phyloP scores from a whole-genome alignment of 1,140 invertebrate species.

The Alviniconcha marisindica region DNA sequence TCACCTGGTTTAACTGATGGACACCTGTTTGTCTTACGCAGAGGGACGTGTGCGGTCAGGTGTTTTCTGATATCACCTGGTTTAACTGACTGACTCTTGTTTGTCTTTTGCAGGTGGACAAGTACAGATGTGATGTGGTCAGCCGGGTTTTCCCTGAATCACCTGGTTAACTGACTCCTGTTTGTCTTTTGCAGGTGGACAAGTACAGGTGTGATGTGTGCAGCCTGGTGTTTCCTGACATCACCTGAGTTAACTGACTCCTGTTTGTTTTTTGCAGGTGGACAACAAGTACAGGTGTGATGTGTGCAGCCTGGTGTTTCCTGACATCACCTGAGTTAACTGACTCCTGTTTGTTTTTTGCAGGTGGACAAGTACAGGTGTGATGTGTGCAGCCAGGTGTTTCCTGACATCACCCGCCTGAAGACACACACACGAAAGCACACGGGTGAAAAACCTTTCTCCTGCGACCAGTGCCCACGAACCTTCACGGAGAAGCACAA shows the following conservation, averaged over 20 bases:
- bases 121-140: slow-evolving; percentile 1
- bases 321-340: not conserved
- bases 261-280: no score
- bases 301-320: slow-evolving; percentile 26
- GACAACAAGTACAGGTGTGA: no score
- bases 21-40: no score
- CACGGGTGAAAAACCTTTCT: slow-evolving; percentile 37
- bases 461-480: slow-evolving; percentile 27
- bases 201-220: slow-evolving; percentile 21
- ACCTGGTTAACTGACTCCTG: no score
- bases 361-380: slow-evolving; percentile 20
- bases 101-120: not conserved
- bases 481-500: slow-evolving; percentile 22
- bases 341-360: not conserved
- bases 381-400: slow-evolving; percentile 24
- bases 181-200: no score
- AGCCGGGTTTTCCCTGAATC: slow-evolving; percentile 21
- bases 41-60: slow-evolving; percentile 15
- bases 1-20: no score
- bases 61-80: slow-evolving; percentile 26
- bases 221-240: slow-evolving; percentile 22
- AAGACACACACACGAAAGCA: slow-evolving; percentile 29
- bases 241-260: no score
- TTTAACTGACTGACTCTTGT: no score
- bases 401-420: slow-evolving; percentile 23